Base-by-base conservation (phyloP, 2,888 invertebrate species). In the Cyclophora punctaria region DNA sequence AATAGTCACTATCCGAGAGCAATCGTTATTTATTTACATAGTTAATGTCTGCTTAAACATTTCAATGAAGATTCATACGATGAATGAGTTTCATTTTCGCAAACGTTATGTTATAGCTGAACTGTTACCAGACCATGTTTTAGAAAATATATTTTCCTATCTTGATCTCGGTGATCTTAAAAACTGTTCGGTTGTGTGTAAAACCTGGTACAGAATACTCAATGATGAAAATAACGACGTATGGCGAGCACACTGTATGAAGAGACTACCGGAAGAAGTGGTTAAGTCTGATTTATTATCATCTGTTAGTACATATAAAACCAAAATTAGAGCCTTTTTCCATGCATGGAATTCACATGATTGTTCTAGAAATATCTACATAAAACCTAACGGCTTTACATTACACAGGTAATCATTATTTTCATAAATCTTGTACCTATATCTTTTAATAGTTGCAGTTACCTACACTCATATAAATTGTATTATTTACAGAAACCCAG, bases 281-380 rank as follows among this genome's bases (percentile, higher is more conserved):
- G 89, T 98, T 59, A 97, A 96, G 85, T 97, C 97, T 4, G 97
- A 98, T 82, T 90, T 99, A 68, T 89, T 99, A 49, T 93, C 95
- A 45, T 95, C 96, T 59, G 93, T 97, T 62, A 93, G 94, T 51
- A 96, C 97, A 3, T 97, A 95, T 76, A 98, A 97, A 90, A 93
- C 96, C 34, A 98, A 98, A 89, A 89, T 99, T 59, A 91, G 96
- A 69, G 98, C 99, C 7, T 97, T 94, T 82, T 94, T 94, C 75
- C 96, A 98, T 83, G 95, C 98, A 0, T 99, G 99, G 99, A 99
- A 97, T 83, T 96, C 98, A 5, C 94, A 95, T 77, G 99, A 99
- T 80, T 98, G 98, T 79, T 99, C 98, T 47, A 92, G 97, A 75
- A 98, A 99, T 88, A 95, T 98, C 75, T 98, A 96, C 80, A 95